Evolutionary conservation across 2,113 vertebrate species (phyloP).

Genomic region (Columba livia): DNA sequence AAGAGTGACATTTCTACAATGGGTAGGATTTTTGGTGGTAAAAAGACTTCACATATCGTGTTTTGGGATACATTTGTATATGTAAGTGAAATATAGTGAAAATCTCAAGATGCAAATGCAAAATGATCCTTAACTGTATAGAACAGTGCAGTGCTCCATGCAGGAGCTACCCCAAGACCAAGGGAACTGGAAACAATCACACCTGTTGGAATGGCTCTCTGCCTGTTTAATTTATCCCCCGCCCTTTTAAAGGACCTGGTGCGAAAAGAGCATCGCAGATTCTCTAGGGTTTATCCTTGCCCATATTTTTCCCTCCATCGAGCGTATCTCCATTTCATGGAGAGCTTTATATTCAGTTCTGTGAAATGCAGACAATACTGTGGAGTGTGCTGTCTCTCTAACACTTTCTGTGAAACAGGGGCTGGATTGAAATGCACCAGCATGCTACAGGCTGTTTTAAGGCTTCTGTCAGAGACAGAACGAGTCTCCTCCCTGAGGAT

Average conservation of each 20-base stretch:
- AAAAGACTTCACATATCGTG: not conserved
- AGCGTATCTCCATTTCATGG: not conserved
- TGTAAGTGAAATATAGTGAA: not conserved
- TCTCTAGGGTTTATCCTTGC: not conserved
- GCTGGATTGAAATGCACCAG: not conserved
- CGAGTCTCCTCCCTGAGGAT: constrained; percentile 16
- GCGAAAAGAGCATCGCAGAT: not conserved
- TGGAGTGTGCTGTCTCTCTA: not conserved
- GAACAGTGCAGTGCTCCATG: not conserved
- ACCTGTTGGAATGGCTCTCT: not conserved
- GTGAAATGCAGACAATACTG: not conserved
- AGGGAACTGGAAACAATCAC: not conserved
- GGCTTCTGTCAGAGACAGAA: not conserved
- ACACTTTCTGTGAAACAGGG: not conserved
- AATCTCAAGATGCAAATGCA: not conserved
- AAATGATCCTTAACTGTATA: not conserved
- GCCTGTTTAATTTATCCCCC: not conserved
- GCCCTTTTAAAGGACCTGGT: not conserved
- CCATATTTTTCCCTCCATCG: not conserved
- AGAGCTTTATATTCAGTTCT: not conserved
- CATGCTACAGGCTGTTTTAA: not conserved
- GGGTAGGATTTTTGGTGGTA: not conserved
- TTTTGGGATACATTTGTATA: not conserved
- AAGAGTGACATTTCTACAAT: not conserved
- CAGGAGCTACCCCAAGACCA: not conserved